Evolutionary conservation across 2,113 vertebrate genomes (phyloP), one percentile per base, ranked within the genome.

Genomic region (Odontesthes bonariensis): DNA sequence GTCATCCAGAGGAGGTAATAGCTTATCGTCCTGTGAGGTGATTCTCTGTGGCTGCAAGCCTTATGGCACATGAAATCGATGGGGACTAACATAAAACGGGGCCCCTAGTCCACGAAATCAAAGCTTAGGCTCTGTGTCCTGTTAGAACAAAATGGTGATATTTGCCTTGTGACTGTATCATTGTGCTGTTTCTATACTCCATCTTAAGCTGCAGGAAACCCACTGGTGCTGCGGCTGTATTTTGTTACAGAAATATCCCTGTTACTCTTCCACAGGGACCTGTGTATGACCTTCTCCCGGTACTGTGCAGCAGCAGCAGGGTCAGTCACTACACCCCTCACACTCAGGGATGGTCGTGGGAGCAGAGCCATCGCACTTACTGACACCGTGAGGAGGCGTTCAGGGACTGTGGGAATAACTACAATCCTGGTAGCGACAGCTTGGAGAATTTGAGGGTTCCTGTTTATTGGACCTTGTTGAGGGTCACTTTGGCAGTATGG

Each of bases 301-400:
- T 31, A 22, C 66, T 32, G 35, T 49, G 57, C 44, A 22, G 35
- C 69, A 22, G 35, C 69, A 60, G 66, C 53, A 20, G 27, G 27
- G 3, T 27, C 27, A 27, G 3, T 27, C 27, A 27, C 27, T 27
- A 27, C 27, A 27, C 3, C 27, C 27, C 27, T 27, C 27, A 27
- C 1, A 27, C 2, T 27, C 1, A 27, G 55, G 63, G 66, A 73
- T 75, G 83, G 76, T 74, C 67, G 46, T 75, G 40, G 6, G 57
- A 46, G 59, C 52, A 52, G 42, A 68, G 63, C 81, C 83, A 57
- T 62, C 73, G 38, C 65, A 56, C 31, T 33, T 7, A 60, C 62
- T 3, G 8, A 22, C 52, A 62, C 61, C 6, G 17, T 20, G 68
- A 70, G 49, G 84, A 22, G 16, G 49, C 73, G 49, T 84, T 86